Conservation (phyloP, 1,140 invertebrate genomes). For the Arctopsyche grandis region DNA sequence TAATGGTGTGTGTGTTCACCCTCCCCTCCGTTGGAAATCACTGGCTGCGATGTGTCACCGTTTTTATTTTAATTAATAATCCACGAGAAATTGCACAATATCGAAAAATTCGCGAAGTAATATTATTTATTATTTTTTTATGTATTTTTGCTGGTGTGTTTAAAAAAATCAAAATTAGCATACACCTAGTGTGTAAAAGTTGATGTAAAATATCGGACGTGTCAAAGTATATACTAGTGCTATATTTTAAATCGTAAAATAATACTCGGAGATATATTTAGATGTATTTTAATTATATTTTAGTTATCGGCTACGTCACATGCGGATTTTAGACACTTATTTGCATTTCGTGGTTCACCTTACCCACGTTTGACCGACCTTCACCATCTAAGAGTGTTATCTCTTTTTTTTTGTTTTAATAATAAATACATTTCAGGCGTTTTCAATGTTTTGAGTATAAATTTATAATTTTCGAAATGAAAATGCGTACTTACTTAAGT, state of each 20-base stretch:
- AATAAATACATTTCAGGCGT: background rate
- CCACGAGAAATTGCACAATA: background rate
- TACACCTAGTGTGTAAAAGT: too few relatives aligned
- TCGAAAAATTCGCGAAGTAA: background rate
- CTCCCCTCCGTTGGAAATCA: background rate
- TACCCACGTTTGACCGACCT: conserved; percentile 30
- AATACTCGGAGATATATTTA: too few relatives aligned
- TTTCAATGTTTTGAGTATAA: too few relatives aligned
- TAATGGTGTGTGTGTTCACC: background rate
- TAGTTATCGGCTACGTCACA: background rate
- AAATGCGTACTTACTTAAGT: too few relatives aligned
- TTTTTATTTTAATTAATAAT: conserved; percentile 4
- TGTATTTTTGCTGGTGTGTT: background rate
- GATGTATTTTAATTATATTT: background rate
- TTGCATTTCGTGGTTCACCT: conserved; percentile 28
- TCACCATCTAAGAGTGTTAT: background rate
- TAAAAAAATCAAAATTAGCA: too few relatives aligned
- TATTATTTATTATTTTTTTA: background rate
- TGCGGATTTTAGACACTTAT: background rate
- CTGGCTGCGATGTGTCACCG: background rate
- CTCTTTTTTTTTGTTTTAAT: conserved; percentile 18
- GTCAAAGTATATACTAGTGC: too few relatives aligned
- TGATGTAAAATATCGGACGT: too few relatives aligned
- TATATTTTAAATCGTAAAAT: too few relatives aligned
- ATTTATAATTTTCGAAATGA: too few relatives aligned